Conservation (phyloP, 2,797 vertebrate species). For the Mallotus villosus region DNA sequence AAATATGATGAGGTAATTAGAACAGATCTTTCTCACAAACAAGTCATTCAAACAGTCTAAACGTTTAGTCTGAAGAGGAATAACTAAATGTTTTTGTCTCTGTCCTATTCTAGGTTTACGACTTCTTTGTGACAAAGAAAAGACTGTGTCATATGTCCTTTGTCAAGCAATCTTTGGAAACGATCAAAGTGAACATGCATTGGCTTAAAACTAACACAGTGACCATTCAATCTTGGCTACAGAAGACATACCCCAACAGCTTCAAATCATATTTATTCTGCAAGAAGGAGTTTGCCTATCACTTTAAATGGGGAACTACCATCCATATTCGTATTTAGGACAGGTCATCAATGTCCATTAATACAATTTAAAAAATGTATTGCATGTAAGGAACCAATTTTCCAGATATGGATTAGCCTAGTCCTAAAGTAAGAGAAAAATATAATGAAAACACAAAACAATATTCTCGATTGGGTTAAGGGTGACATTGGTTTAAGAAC, state of each 20-base stretch:
- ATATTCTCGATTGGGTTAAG: background rate
- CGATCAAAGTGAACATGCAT: slow-evolving; percentile 17
- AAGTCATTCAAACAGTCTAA: background rate
- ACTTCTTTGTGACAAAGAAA: slow-evolving; percentile 24
- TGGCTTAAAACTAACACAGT: slow-evolving; percentile 20
- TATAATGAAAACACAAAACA: background rate
- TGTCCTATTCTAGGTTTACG: slow-evolving; percentile 15
- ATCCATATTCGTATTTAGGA: slow-evolving; percentile 7
- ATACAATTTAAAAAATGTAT: background rate
- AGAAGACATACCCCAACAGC: slow-evolving; percentile 19
- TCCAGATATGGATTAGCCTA: too few species aligned
- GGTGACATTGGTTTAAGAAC: too few species aligned
- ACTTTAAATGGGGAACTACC: slow-evolving; percentile 12
- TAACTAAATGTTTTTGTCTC: background rate
- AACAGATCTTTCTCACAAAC: background rate
- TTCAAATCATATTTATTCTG: slow-evolving; percentile 12
- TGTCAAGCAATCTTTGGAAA: slow-evolving; percentile 23
- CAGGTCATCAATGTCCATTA: background rate
- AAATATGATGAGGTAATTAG: slow-evolving; percentile 31
- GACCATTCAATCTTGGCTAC: slow-evolving; percentile 20
- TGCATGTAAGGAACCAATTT: background rate
- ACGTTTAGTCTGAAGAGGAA: background rate
- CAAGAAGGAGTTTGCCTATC: slow-evolving; percentile 18
- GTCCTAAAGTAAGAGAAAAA: too few species aligned
- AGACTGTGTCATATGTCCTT: slow-evolving; percentile 15